phyloP scores from a whole-genome alignment of 2,888 invertebrate genomes.

The Oithona nana region DNA sequence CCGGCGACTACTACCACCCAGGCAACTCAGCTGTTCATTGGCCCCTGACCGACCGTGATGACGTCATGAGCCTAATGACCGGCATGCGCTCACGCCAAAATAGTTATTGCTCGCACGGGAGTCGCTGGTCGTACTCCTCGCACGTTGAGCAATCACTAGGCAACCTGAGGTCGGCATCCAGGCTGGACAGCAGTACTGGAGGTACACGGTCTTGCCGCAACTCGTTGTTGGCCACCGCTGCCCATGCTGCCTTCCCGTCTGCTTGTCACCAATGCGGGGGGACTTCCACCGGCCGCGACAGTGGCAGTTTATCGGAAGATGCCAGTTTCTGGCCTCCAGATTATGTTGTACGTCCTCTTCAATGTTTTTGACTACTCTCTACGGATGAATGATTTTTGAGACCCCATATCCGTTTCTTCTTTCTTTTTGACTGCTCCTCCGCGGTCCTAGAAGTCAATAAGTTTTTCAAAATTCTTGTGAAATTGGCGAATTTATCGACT shows the following conservation, averaged over 20 bases:
- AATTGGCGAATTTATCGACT: too few species aligned
- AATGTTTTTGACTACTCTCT: too few species aligned
- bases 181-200: neutral
- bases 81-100: conserved; percentile 57
- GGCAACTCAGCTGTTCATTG: neutral
- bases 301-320: neutral
- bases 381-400: too few species aligned
- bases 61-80: neutral
- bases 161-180: neutral
- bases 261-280: neutral
- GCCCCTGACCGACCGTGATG: neutral
- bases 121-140: conserved; percentile 77
- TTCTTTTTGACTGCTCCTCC: too few species aligned
- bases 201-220: neutral
- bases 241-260: neutral
- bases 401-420: too few species aligned
- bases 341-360: neutral
- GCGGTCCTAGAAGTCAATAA: too few species aligned
- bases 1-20: neutral
- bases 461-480: too few species aligned
- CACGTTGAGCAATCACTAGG: conserved; percentile 35
- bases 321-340: neutral
- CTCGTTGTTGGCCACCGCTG: neutral
- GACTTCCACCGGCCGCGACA: neutral
- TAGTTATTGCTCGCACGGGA: conserved; percentile 86